These are phyloP conservation scores for Chrysogorgia sp. DNA, from an alignment of 92 coral and sea anemone genomes.

Conservation along the genomic window DNA sequence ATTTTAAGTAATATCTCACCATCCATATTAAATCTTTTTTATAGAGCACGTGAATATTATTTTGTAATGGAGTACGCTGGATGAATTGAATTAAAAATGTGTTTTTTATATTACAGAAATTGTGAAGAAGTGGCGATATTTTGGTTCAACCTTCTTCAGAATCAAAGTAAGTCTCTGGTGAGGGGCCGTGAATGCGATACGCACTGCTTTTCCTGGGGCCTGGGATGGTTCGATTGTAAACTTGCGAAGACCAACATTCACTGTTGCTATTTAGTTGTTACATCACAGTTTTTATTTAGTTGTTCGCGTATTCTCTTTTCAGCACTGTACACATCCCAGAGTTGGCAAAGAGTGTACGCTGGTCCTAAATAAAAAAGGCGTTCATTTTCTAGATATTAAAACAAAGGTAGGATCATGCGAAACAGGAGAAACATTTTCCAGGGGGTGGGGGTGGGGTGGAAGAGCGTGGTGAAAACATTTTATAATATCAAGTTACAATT, in stretches of 20 bases:
- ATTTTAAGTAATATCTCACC: no score
- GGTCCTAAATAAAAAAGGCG: slow-evolving; percentile 85
- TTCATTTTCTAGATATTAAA: slow-evolving; percentile 69
- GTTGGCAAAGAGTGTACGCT: slow-evolving; percentile 85
- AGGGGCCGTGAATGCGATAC: no score
- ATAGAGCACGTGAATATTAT: no score
- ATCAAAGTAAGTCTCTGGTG: slow-evolving; percentile 80
- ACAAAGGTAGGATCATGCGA: slow-evolving; percentile 81
- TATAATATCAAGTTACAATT: no score
- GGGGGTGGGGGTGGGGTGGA: no score
- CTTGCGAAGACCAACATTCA: no score
- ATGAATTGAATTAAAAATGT: background rate
- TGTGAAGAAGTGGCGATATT: slow-evolving; percentile 86
- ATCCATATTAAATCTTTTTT: no score
- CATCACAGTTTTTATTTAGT: background rate
- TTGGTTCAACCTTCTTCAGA: slow-evolving; percentile 91
- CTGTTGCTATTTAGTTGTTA: background rate
- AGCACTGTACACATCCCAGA: slow-evolving; percentile 87
- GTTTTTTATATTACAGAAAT: slow-evolving; percentile 59
- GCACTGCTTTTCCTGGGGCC: no score
- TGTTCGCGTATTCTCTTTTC: background rate
- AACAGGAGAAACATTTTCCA: no score
- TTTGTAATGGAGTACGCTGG: background rate
- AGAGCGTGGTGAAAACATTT: no score
- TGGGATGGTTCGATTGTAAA: no score